phyloP scores from a whole-genome alignment of 2,797 vertebrate species.

The Anolis apletophallus region DNA sequence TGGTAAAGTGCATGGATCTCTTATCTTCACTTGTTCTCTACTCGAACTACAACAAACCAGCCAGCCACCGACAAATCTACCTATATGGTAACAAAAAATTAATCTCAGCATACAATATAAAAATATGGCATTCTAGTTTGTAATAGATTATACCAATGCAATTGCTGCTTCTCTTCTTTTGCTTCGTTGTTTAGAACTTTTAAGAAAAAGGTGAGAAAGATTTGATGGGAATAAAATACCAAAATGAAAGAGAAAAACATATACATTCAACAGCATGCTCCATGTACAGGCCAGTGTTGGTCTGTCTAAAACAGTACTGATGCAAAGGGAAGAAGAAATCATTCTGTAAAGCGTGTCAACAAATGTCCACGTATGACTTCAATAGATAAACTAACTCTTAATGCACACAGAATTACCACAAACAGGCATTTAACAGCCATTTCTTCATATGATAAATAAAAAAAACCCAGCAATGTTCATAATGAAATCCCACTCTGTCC shows the following conservation, averaged over 20 bases:
- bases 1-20: too few species aligned
- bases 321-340: not conserved
- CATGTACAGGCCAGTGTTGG: not conserved
- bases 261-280: not conserved
- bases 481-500: constrained; percentile 40
- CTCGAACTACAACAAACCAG: too few species aligned
- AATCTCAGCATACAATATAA: too few species aligned
- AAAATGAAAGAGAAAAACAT: not conserved
- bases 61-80: too few species aligned
- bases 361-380: not conserved
- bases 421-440: constrained; percentile 24
- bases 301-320: not conserved
- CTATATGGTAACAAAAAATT: too few species aligned
- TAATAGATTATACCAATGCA: too few species aligned
- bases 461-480: constrained; percentile 34
- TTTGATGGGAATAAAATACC: too few species aligned
- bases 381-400: constrained; percentile 14
- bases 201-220: not conserved
- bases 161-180: not conserved
- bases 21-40: too few species aligned
- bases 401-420: not conserved
- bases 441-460: constrained; percentile 13
- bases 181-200: not conserved
- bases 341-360: not conserved
- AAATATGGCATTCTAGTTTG: too few species aligned